A percentile compares a stretch with the other conserved stretches of the same genome.
Evolutionary conservation across 2,797 vertebrate genomes (phyloP).

Genomic region (Salarias fasciatus): DNA sequence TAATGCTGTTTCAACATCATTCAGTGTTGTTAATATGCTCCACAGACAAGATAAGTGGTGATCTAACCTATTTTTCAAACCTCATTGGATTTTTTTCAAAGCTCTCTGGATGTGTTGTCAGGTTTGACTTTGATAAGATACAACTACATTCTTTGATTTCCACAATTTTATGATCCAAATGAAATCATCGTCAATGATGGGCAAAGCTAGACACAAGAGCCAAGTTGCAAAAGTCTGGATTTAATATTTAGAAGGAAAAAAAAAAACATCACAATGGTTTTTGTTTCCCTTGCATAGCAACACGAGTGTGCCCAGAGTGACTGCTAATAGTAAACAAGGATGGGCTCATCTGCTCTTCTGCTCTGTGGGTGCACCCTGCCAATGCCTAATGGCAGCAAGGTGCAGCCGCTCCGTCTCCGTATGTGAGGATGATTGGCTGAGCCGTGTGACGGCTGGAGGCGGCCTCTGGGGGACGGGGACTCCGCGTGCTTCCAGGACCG

Average conservation of each 20-base stretch:
- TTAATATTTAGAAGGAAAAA: background rate
- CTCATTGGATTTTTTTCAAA: slow-evolving; percentile 3
- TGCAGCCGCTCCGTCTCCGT: slow-evolving; percentile 48
- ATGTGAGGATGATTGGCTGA: slow-evolving; percentile 52
- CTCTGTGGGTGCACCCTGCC: slow-evolving; percentile 25
- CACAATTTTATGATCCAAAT: background rate
- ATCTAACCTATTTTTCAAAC: too few species aligned
- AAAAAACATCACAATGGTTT: background rate
- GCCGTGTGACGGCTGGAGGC: slow-evolving; percentile 43
- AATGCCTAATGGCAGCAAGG: slow-evolving; percentile 59
- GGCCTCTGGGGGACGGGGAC: slow-evolving; percentile 40
- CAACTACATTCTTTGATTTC: background rate
- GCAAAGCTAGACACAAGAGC: slow-evolving; percentile 12
- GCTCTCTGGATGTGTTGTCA: background rate
- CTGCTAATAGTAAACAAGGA: slow-evolving; percentile 29
- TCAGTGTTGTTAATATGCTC: too few species aligned
- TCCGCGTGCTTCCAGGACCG: slow-evolving; percentile 35
- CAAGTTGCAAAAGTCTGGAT: slow-evolving; percentile 4
- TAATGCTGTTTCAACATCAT: too few species aligned
- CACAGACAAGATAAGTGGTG: too few species aligned
- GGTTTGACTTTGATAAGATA: too few species aligned
- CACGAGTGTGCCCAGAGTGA: background rate
- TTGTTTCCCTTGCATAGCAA: slow-evolving; percentile 26
- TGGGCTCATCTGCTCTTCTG: slow-evolving; percentile 23
- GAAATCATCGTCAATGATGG: background rate